Evolutionary conservation across 2,888 invertebrate genomes (phyloP).

Genomic region (Thera britannica): DNA sequence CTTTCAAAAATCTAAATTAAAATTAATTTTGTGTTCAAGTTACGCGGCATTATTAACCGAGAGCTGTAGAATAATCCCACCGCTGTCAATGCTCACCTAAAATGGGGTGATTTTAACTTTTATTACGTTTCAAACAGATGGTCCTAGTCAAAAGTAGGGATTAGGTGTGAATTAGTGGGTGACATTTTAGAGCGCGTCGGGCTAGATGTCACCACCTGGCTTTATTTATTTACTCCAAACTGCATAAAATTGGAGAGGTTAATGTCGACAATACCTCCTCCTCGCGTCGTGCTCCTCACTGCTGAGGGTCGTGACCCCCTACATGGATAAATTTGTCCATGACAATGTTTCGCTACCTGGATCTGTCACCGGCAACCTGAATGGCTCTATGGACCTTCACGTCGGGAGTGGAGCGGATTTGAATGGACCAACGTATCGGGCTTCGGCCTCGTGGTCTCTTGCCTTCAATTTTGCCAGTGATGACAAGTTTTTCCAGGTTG

Average conservation of each 20-base stretch:
- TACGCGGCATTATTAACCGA: constrained; percentile 8
- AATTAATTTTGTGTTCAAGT: neutral
- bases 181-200: constrained; percentile 49
- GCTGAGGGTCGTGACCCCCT: too few relatives aligned
- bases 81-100: constrained; percentile 60
- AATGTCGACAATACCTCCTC: neutral
- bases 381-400: too few relatives aligned
- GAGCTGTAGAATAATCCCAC: constrained; percentile 58
- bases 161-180: constrained; percentile 58
- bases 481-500: too few relatives aligned
- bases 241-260: constrained; percentile 7
- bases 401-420: too few relatives aligned
- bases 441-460: too few relatives aligned
- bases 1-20: neutral
- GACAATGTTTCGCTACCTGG: too few relatives aligned
- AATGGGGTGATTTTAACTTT: constrained; percentile 65
- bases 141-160: constrained; percentile 47
- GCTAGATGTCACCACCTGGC: constrained; percentile 45
- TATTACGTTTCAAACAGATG: constrained; percentile 59
- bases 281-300: too few relatives aligned
- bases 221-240: constrained; percentile 44
- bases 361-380: too few relatives aligned
- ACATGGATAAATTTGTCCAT: too few relatives aligned
- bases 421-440: too few relatives aligned
- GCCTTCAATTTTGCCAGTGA: too few relatives aligned